A percentile compares a stretch with the other conserved stretches of the same genome.
phyloP scores from a whole-genome alignment of 2,888 invertebrate species.

The Amorpha juglandis region DNA sequence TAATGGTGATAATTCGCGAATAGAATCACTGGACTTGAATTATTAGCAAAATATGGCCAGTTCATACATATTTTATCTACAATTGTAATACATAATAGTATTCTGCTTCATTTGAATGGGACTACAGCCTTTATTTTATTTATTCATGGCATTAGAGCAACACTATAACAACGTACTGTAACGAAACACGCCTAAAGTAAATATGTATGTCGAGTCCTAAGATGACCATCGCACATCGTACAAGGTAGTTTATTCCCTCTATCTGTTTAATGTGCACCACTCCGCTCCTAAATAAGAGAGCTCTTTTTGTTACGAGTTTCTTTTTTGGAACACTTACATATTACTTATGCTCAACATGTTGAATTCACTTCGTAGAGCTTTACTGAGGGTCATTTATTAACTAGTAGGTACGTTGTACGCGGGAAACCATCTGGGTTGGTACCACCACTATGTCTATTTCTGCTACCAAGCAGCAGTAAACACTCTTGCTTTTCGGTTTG shows the following conservation, averaged over 20 bases:
- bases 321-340: neutral
- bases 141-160: constrained; percentile 14
- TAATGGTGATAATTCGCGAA: too few species aligned
- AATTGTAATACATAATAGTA: constrained; percentile 1
- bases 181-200: constrained; percentile 16
- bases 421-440: too few species aligned
- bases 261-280: constrained; percentile 11
- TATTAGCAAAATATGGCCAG: neutral
- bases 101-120: neutral
- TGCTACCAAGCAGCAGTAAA: too few species aligned
- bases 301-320: neutral
- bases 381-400: too few species aligned
- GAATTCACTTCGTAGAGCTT: neutral
- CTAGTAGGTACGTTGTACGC: too few species aligned
- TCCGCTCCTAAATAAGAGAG: neutral
- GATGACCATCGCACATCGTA: constrained; percentile 19
- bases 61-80: neutral
- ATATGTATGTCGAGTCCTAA: neutral
- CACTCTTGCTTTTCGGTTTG: too few species aligned
- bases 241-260: constrained; percentile 11
- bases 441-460: too few species aligned
- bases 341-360: neutral
- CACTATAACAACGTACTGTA: constrained; percentile 11
- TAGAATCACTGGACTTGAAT: too few species aligned
- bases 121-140: neutral